Percentiles rank a stretch among this genome's conserved stretches.
phyloP scores from a whole-genome alignment of 2,888 invertebrate species.

The Sinhomidia bicolor region DNA sequence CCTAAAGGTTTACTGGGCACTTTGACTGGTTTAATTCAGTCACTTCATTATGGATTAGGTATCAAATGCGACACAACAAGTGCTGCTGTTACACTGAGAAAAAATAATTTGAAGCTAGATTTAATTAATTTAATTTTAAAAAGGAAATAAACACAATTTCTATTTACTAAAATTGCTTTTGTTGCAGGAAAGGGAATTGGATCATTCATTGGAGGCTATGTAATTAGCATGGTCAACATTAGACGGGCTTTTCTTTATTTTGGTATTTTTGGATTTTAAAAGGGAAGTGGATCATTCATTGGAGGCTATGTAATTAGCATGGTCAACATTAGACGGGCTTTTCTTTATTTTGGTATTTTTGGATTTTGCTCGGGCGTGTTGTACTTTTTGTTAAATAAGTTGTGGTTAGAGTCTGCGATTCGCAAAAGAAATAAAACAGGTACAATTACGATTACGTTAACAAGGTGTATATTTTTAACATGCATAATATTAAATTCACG shows the following conservation, averaged over 20 bases:
- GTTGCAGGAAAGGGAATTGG: slow-evolving; percentile 89
- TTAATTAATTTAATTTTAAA: no score
- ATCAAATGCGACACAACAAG: slow-evolving; percentile 79
- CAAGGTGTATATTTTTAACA: no score
- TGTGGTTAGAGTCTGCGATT: slow-evolving; percentile 85
- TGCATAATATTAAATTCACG: no score
- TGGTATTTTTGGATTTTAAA: slow-evolving; percentile 89
- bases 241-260: slow-evolving; percentile 91
- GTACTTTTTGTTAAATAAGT: slow-evolving; percentile 88
- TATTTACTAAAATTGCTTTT: neutral
- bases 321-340: no score
- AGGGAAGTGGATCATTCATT: no score
- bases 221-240: slow-evolving; percentile 89
- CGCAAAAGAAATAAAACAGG: slow-evolving; percentile 48
- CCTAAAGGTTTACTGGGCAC: slow-evolving; percentile 92
- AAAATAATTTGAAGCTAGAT: no score
- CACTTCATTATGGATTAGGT: slow-evolving; percentile 95
- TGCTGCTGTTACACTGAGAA: neutral
- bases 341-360: no score
- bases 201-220: slow-evolving; percentile 89
- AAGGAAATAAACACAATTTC: neutral
- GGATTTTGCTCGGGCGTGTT: slow-evolving; percentile 86
- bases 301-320: no score
- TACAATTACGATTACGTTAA: no score
- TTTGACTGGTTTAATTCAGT: slow-evolving; percentile 92